Conservation (phyloP, 2,113 vertebrate species). For the Falcunculus frontatus region DNA sequence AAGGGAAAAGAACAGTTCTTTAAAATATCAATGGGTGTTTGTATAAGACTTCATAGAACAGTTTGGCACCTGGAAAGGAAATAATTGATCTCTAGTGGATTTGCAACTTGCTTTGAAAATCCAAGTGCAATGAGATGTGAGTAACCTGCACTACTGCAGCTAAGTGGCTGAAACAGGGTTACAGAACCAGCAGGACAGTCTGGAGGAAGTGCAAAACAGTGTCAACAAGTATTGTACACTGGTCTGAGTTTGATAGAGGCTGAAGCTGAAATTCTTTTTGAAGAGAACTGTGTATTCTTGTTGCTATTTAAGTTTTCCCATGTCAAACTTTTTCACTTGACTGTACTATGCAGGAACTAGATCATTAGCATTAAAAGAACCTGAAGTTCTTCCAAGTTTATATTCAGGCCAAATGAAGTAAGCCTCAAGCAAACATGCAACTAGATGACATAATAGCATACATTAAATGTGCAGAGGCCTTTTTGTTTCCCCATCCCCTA, state of each 20-base stretch:
- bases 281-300: neutral
- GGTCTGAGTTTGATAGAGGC: neutral
- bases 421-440: constrained; percentile 27
- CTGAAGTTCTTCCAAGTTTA: constrained; percentile 58
- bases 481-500: constrained; percentile 1
- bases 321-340: constrained; percentile 18
- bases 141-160: neutral
- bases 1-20: neutral
- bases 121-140: neutral
- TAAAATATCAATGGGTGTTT: neutral
- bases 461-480: constrained; percentile 9
- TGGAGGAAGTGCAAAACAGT: neutral
- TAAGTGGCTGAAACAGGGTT: neutral
- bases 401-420: constrained; percentile 46
- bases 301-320: neutral
- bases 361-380: constrained; percentile 49
- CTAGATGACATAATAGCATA: constrained; percentile 36
- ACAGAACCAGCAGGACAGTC: neutral
- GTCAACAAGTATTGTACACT: neutral
- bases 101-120: neutral
- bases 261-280: neutral
- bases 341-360: constrained; percentile 39
- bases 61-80: neutral
- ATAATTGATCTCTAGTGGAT: neutral
- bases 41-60: neutral